These are phyloP conservation scores for Caenorhabditis brenneri DNA, from an alignment of 1,140 invertebrate genomes.

Conservation along the genomic window DNA sequence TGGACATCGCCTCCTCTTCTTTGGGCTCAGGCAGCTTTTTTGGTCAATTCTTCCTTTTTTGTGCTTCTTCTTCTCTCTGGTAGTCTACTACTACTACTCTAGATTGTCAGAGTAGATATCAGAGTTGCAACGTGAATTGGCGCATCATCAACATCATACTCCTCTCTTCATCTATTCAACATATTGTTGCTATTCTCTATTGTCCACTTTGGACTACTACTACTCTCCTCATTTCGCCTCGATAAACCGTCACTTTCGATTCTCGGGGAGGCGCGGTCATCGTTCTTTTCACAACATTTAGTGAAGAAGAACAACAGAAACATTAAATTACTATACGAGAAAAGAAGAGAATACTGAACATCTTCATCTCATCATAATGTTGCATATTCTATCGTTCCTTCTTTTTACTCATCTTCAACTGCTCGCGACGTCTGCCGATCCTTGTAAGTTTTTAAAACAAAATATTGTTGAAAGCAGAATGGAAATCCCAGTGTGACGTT, in stretches of 20 bases:
- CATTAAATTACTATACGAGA: constrained; percentile 9
- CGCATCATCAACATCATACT: neutral
- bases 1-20: neutral
- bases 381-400: constrained; percentile 18
- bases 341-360: neutral
- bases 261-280: no score
- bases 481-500: no score
- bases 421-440: neutral
- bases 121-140: neutral
- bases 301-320: neutral
- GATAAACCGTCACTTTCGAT: constrained; percentile 40
- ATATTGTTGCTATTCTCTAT: constrained; percentile 25
- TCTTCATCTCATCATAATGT: no score
- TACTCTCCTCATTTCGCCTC: neutral
- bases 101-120: constrained; percentile 26
- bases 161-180: neutral
- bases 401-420: constrained; percentile 15
- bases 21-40: neutral
- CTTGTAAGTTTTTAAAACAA: neutral
- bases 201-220: neutral
- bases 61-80: neutral
- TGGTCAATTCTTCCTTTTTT: neutral
- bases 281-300: neutral
- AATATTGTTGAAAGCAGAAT: no score
- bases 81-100: neutral